Conservation (phyloP, 1,140 invertebrate species). For the Apis mellifera region DNA sequence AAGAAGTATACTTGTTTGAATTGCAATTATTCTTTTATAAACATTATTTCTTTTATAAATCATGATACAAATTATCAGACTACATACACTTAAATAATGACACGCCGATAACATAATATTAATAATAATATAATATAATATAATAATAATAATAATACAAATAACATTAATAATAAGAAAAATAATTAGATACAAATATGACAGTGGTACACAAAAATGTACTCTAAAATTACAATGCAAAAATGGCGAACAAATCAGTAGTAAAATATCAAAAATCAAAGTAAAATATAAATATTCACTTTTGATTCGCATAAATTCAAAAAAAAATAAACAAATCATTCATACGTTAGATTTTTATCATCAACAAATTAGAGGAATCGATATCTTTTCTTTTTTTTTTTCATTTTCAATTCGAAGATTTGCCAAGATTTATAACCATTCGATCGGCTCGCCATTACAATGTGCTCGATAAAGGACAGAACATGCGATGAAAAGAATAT, state of each 20-base stretch:
- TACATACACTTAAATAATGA: slow-evolving; percentile 54
- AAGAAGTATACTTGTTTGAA: background rate
- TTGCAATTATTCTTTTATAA: slow-evolving; percentile 33
- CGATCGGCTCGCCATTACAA: background rate
- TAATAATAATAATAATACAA: slow-evolving; percentile 33
- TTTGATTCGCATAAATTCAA: background rate
- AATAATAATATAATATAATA: slow-evolving; percentile 13
- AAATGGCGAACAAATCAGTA: background rate
- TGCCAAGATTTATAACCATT: background rate
- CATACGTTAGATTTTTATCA: background rate
- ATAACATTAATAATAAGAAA: slow-evolving; percentile 33
- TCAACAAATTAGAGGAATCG: background rate
- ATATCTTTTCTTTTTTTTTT: background rate
- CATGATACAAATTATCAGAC: slow-evolving; percentile 51
- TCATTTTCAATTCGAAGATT: no score
- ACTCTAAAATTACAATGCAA: slow-evolving; percentile 39
- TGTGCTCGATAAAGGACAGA: background rate
- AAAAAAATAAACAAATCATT: slow-evolving; percentile 34
- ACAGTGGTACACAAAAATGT: slow-evolving; percentile 20
- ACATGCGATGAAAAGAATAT: background rate
- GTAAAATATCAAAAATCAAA: slow-evolving; percentile 7
- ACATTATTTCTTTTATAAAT: slow-evolving; percentile 33
- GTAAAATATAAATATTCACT: background rate
- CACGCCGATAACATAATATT: slow-evolving; percentile 15
- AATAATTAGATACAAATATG: slow-evolving; percentile 29